phyloP scores from a whole-genome alignment of 2,797 vertebrate species.

The Rhinoraja longicauda region DNA sequence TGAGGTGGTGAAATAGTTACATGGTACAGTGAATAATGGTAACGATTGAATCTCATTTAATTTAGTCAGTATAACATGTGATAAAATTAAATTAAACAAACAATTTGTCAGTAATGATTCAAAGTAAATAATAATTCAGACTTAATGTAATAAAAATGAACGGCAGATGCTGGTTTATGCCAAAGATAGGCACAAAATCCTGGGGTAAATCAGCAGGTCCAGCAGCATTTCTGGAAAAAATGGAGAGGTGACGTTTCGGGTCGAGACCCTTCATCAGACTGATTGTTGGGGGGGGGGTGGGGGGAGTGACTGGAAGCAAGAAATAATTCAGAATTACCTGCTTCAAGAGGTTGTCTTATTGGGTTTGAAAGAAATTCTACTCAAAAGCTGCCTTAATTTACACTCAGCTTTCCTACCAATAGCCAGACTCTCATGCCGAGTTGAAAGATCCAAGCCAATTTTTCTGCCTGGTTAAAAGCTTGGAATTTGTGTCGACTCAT shows the following conservation, averaged over 20 bases:
- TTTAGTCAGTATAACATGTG: not conserved
- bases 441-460: not conserved
- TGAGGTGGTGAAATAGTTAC: not conserved
- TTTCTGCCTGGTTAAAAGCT: not conserved
- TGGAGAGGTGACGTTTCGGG: too few relatives aligned
- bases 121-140: not conserved
- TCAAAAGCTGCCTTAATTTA: not conserved
- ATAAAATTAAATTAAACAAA: not conserved
- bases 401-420: not conserved
- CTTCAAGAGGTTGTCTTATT: not conserved
- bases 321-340: not conserved
- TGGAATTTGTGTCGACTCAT: not conserved
- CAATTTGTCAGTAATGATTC: not conserved
- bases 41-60: not conserved
- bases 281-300: too few relatives aligned
- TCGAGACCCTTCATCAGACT: too few relatives aligned
- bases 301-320: not conserved
- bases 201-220: too few relatives aligned
- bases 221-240: too few relatives aligned
- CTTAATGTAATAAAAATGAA: not conserved
- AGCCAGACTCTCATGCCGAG: too few relatives aligned
- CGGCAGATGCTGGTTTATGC: too few relatives aligned
- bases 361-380: not conserved
- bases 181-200: too few relatives aligned
- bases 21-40: not conserved